phyloP scores from a whole-genome alignment of 1,140 invertebrate genomes.

The Conus betulinus region DNA sequence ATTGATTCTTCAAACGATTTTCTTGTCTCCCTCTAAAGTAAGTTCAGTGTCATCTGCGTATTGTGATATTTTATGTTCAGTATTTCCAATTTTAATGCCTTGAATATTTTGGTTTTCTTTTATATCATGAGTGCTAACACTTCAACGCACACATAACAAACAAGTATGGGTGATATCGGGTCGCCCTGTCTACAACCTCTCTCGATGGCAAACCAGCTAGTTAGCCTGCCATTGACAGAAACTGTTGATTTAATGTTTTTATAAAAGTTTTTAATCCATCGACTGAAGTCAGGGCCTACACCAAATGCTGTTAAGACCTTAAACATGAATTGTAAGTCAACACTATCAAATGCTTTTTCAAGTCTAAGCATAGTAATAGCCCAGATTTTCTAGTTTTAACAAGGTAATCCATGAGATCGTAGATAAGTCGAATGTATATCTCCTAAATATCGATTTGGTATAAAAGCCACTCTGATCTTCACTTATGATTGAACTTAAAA shows the following conservation, averaged over 20 bases:
- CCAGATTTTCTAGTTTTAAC: neutral
- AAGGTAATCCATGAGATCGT: neutral
- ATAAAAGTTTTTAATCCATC: too few species aligned
- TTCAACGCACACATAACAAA: neutral
- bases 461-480: neutral
- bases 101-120: neutral
- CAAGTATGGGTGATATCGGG: too few species aligned
- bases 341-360: constrained; percentile 6
- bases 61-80: neutral
- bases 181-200: too few species aligned
- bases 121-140: neutral
- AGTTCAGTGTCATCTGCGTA: neutral
- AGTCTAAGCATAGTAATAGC: neutral
- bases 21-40: neutral
- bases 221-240: too few species aligned
- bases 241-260: too few species aligned
- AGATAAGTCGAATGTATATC: neutral
- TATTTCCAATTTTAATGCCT: neutral
- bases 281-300: too few species aligned
- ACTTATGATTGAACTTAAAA: neutral
- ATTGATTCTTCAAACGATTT: neutral
- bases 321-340: too few species aligned
- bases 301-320: too few species aligned
- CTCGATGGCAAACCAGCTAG: too few species aligned
- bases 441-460: neutral